Conservation (phyloP, 1,140 invertebrate genomes). For the Plectus sambesii region DNA sequence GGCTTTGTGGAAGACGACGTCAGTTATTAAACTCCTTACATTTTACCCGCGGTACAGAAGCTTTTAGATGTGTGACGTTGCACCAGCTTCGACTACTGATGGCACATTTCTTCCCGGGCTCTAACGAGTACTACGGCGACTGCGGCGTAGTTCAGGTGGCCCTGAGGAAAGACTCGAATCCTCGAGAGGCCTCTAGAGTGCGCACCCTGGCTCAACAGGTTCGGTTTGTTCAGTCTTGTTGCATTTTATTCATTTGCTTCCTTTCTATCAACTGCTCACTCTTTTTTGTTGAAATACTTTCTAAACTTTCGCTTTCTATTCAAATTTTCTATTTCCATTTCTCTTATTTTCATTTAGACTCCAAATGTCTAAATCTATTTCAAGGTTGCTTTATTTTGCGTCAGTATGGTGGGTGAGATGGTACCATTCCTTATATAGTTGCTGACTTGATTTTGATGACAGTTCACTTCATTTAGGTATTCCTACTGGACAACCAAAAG, state of each 20-base stretch:
- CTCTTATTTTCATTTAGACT: neutral
- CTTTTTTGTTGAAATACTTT: no score
- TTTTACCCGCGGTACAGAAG: neutral
- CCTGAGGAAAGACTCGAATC: neutral
- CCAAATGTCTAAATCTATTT: no score
- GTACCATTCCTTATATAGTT: no score
- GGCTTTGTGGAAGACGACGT: no score
- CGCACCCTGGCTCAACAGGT: neutral
- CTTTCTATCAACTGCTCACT: no score
- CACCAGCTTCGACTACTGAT: neutral
- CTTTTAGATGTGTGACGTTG: neutral
- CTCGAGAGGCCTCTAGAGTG: neutral
- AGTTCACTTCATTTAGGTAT: no score
- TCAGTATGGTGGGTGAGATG: no score
- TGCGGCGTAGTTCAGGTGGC: neutral
- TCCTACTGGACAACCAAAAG: neutral
- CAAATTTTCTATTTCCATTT: neutral
- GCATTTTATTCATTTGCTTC: neutral
- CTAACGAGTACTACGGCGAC: neutral
- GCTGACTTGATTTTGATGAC: no score
- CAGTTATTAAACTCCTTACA: no score
- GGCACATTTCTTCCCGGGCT: neutral
- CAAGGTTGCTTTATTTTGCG: no score
- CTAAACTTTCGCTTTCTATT: neutral
- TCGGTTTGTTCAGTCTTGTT: neutral